Conservation (phyloP, 1,140 invertebrate genomes). For the Macrostomum lignano region DNA sequence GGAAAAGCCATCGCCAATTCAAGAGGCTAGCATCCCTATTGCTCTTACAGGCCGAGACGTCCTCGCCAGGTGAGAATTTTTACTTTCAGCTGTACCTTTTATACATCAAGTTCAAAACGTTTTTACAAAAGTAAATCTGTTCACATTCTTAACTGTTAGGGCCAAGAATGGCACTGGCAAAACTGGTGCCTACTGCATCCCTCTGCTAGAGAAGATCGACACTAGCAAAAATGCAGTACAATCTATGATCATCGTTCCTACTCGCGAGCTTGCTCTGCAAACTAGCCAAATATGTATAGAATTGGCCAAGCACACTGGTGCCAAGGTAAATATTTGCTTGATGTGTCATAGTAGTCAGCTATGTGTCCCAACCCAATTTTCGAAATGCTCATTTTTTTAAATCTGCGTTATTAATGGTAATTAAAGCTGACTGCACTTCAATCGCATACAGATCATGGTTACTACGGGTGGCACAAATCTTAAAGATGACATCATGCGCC, state of each 20-base stretch:
- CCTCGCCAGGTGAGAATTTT: too few relatives aligned
- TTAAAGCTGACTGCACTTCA: too few relatives aligned
- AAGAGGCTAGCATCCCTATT: conserved; percentile 64
- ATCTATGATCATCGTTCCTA: conserved; percentile 87
- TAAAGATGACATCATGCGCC: conserved; percentile 94
- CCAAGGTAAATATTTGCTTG: too few relatives aligned
- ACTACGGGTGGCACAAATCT: conserved; percentile 91
- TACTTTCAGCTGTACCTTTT: too few relatives aligned
- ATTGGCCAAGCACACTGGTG: conserved; percentile 46
- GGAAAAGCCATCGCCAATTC: conserved; percentile 97
- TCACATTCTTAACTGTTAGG: conserved; percentile 65
- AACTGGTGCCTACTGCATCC: conserved; percentile 96
- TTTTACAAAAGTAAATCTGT: too few relatives aligned
- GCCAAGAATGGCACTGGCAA: conserved; percentile 99
- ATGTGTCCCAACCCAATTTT: conserved; percentile 3
- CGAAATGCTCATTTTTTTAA: too few relatives aligned
- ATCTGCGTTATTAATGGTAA: background rate
- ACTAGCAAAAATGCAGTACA: conserved; percentile 55
- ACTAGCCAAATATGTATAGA: conserved; percentile 98
- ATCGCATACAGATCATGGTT: conserved; percentile 50
- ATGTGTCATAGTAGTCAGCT: conserved; percentile 56
- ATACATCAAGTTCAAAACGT: too few relatives aligned
- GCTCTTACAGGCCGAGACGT: conserved; percentile 87
- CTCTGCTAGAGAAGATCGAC: conserved; percentile 76
- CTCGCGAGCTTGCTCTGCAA: conserved; percentile 86